Evolutionary conservation across 1,140 invertebrate species (phyloP).

Genomic region (Theocolax elegans): DNA sequence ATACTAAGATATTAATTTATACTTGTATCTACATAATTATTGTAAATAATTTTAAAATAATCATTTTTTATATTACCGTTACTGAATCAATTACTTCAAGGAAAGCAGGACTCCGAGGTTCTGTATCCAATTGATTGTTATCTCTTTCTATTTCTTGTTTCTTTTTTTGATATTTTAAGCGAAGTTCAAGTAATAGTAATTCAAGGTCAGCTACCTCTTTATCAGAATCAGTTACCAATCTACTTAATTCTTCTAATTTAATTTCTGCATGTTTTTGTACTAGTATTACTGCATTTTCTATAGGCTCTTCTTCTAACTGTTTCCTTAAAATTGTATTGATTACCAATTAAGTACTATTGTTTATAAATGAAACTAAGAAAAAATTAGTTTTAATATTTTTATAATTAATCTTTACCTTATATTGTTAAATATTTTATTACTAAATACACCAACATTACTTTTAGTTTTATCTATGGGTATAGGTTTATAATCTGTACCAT

Average conservation of each 20-base stretch:
- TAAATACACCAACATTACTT: too few species aligned
- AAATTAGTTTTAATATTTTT: too few species aligned
- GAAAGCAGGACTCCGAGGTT: background rate
- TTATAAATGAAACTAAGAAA: too few species aligned
- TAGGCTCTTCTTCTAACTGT: conserved; percentile 44
- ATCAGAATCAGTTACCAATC: conserved; percentile 50
- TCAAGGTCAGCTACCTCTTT: conserved; percentile 50
- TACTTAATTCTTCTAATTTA: conserved; percentile 49
- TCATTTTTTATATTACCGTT: background rate
- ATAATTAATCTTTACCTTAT: too few species aligned
- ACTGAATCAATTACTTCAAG: background rate
- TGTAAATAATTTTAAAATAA: background rate
- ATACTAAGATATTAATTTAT: too few species aligned
- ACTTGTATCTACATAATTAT: too few species aligned
- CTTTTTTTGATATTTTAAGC: background rate
- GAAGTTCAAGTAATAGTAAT: conserved; percentile 46
- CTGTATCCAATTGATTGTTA: too few species aligned
- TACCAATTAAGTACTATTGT: too few species aligned
- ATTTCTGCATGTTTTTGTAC: conserved; percentile 54
- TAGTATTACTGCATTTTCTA: conserved; percentile 45
- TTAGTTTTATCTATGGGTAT: too few species aligned
- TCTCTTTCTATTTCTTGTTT: background rate
- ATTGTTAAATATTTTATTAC: too few species aligned
- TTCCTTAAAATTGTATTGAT: conserved; percentile 43
- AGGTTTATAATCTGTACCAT: conserved; percentile 61